phyloP scores from a whole-genome alignment of 2,113 vertebrate genomes.

The Myxocyprinus asiaticus region DNA sequence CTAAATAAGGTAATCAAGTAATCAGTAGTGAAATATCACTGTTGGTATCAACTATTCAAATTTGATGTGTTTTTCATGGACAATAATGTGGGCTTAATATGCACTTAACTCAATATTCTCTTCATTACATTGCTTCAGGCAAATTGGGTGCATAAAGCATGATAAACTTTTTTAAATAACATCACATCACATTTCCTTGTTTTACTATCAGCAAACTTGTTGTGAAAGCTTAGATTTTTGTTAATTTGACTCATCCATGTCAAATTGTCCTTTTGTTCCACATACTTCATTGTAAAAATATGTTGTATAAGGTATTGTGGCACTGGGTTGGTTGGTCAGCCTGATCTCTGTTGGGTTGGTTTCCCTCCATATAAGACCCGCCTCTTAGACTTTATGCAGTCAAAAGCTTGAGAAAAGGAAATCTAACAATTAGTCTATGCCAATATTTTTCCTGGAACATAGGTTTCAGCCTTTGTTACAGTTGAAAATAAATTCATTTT shows the following conservation, averaged over 20 bases:
- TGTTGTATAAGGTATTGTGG: not conserved
- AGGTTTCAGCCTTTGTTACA: not conserved
- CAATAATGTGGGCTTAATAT: slow-evolving; percentile 2
- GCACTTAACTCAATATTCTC: slow-evolving; percentile 16
- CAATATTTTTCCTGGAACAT: not conserved
- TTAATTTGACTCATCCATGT: not conserved
- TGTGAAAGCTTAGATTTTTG: not conserved
- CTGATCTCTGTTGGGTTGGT: not conserved
- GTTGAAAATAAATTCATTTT: not conserved
- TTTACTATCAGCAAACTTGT: not conserved
- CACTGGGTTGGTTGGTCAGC: not conserved
- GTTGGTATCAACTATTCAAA: too few relatives aligned
- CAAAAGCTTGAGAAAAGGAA: not conserved
- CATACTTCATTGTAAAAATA: not conserved
- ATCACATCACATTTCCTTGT: slow-evolving; percentile 17
- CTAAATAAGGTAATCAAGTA: too few relatives aligned
- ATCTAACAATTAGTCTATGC: not conserved
- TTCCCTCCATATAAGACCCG: not conserved
- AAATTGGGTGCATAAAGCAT: slow-evolving; percentile 12
- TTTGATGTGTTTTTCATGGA: not conserved
- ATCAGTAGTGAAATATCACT: too few relatives aligned
- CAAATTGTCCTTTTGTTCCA: not conserved
- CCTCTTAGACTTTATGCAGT: too few relatives aligned
- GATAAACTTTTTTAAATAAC: slow-evolving; percentile 18
- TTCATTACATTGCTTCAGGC: slow-evolving; percentile 20